These are phyloP conservation scores for Eupithecia pulchellata DNA, from an alignment of 2,888 invertebrate genomes.

Conservation along the genomic window DNA sequence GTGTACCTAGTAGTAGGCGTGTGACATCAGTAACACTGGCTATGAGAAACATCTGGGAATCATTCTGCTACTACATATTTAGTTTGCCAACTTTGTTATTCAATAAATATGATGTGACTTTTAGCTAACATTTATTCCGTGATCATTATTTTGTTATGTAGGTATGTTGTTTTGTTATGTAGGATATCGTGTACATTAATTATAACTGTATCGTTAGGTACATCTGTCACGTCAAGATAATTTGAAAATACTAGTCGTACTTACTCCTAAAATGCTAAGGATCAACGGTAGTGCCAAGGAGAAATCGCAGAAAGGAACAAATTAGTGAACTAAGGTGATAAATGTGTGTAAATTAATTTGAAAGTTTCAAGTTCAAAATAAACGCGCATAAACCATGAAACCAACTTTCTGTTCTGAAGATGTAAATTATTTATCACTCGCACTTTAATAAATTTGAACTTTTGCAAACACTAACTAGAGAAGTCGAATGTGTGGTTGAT, in stretches of 20 bases:
- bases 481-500: neutral
- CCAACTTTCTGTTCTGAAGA: neutral
- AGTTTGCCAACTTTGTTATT: constrained; percentile 26
- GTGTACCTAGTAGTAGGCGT: constrained; percentile 27
- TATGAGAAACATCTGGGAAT: constrained; percentile 28
- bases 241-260: neutral
- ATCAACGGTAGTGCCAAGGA: neutral
- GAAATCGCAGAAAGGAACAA: neutral
- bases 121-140: neutral
- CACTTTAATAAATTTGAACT: too few relatives aligned
- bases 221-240: neutral
- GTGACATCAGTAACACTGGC: constrained; percentile 65
- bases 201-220: neutral
- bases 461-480: neutral
- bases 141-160: neutral
- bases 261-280: neutral
- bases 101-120: constrained; percentile 2
- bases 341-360: too few relatives aligned
- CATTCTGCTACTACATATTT: constrained; percentile 21
- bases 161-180: neutral
- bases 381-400: neutral
- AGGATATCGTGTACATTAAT: neutral
- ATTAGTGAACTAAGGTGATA: too few relatives aligned
- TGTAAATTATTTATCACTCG: neutral
- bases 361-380: neutral